Evolutionary conservation across 2,797 vertebrate species (phyloP), one percentile per base, ranked within the genome.

Genomic region (Dryobates pubescens): DNA sequence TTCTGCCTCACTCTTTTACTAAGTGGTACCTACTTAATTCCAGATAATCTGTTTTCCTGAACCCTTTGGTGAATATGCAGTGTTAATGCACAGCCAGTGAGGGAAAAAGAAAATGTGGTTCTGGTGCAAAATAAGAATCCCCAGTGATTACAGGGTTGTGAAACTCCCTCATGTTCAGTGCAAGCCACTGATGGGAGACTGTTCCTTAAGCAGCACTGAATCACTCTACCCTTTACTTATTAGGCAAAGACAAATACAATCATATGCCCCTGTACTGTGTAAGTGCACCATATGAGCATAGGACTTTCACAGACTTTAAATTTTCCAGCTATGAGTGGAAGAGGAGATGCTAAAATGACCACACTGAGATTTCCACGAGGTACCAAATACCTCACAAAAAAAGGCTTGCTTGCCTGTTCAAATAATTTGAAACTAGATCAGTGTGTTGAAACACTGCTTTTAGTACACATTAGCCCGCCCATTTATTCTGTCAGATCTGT

Each of bases 131-230:
- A 30, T 5, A 36, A 75, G 59, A 70, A 16, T 22, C n/a, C 5
- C 2, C 49, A 57, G 3, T 7, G 27, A 38, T 49, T 69, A 34
- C 8, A 34, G 30, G 22, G n/a, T 57, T 41, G 3, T 8, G 45
- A 62, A 79, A 47, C 4, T 65, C 27, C 2, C 4, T 62, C 27
- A 3, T 0, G 1, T 6, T 64, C 15, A 27, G 27, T 12, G 10
- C 27, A 65, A 73, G 34, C 0, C 7, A 53, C 8, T 45, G 41
- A 29, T 56, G 27, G 54, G 54, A 69, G 70, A 53, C 8, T 41
- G 32, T 62, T 58, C 49, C 38, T 76, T 7, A 19, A 54, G 19
- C 26, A 76, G 9, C 6, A 19, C 12, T 73, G 53, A 41, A 17
- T 49, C 49, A 69, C 19, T 32, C 53, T 30, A 20, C 4, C 11